Percentiles rank a stretch among this genome's conserved stretches.
Evolutionary conservation across 2,888 invertebrate species (phyloP).

Genomic region (Phaonia tiefii): DNA sequence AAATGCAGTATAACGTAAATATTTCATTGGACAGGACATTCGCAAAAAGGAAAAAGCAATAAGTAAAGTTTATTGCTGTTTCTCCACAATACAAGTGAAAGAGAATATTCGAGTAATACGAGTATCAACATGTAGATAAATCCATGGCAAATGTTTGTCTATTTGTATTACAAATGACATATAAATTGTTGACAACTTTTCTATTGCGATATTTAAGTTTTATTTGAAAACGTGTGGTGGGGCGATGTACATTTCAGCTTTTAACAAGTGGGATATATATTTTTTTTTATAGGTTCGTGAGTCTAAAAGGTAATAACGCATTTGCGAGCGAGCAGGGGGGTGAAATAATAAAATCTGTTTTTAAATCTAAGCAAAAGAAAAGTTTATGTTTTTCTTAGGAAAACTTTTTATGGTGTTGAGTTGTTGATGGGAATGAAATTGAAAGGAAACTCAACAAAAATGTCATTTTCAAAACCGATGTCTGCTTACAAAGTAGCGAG

Average conservation of each 20-base stretch:
- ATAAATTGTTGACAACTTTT: constrained; percentile 45
- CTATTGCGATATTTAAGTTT: constrained; percentile 1
- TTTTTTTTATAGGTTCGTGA: background rate
- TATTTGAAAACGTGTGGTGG: no score
- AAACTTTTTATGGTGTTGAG: constrained; percentile 10
- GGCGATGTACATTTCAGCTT: no score
- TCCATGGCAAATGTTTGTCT: constrained; percentile 6
- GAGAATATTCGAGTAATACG: background rate
- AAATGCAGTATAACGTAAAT: no score
- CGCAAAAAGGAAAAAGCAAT: background rate
- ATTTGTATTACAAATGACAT: constrained; percentile 36
- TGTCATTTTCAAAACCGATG: no score
- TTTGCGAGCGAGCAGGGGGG: no score
- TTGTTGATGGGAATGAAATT: background rate
- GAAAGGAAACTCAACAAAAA: no score
- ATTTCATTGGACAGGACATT: constrained; percentile 3
- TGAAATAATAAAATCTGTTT: constrained; percentile 16
- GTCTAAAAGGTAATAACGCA: background rate
- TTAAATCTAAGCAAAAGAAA: background rate
- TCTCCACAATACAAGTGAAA: constrained; percentile 4
- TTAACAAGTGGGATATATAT: background rate
- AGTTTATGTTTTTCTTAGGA: background rate
- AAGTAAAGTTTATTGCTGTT: constrained; percentile 25
- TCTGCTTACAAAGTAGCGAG: no score
- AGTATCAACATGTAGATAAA: no score